Evolutionary conservation across 1,140 invertebrate species (phyloP).

Genomic region (Microplitis mediator): DNA sequence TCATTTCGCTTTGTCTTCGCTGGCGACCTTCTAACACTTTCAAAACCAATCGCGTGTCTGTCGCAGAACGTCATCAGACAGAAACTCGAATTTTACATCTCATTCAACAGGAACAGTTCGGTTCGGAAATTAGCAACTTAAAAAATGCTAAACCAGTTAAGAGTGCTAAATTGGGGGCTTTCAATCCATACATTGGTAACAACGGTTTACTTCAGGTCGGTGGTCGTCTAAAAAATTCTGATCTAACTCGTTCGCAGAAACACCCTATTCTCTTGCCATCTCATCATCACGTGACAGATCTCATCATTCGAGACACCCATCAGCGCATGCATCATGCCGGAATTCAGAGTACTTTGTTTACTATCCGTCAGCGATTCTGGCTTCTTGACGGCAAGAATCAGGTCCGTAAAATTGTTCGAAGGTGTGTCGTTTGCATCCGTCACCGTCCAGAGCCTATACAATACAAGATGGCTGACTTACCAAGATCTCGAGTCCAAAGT

Average conservation of each 20-base stretch:
- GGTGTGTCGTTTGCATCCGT: slow-evolving; percentile 1
- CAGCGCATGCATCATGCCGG: not conserved
- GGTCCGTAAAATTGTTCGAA: not conserved
- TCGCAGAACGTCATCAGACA: not conserved
- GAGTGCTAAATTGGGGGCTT: not conserved
- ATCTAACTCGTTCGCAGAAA: not conserved
- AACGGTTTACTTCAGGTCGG: not conserved
- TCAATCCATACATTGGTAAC: not conserved
- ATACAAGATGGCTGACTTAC: not conserved
- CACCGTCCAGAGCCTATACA: not conserved
- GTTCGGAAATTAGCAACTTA: not conserved
- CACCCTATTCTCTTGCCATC: not conserved
- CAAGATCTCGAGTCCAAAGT: too few species aligned
- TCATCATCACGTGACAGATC: not conserved
- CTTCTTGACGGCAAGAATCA: not conserved
- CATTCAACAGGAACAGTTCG: not conserved
- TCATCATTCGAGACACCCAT: slow-evolving; percentile 11
- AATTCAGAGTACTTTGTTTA: slow-evolving; percentile 3
- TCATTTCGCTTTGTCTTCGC: not conserved
- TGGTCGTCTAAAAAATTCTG: not conserved
- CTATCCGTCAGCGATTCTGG: not conserved
- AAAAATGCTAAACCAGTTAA: not conserved
- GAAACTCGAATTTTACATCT: not conserved
- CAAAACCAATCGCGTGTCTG: not conserved
- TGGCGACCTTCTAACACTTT: not conserved